Base-by-base conservation (phyloP, 2,113 vertebrate species). In the Peromyscus polionotus region DNA sequence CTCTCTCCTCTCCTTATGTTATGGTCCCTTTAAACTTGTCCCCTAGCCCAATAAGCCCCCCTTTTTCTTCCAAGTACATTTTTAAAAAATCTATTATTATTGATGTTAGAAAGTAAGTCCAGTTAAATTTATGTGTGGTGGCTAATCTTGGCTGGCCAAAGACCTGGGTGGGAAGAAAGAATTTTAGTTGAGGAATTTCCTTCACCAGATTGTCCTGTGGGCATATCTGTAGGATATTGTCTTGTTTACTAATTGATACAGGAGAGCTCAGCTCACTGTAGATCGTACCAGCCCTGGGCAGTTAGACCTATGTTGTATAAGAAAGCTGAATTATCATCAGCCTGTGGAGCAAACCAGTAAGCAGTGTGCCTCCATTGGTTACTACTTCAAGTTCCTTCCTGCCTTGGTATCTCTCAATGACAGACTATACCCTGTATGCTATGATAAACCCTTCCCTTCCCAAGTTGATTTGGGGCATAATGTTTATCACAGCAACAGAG, bases 1-100 rank as follows among this genome's bases (percentile, higher is more conserved):
- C 9, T 20, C 4, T 48, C 28, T 45, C 36, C 5, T 76, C 12
- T 63, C 19, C 28, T 67, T 33, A 45, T 6, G 22, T 42, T 85
- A 36, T n/a, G 19, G 20, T 22, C 11, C 33, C 2, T 57, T 81
- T 51, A 81, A n/a, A 81, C 33, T 81, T 54, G 11, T 9, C 28
- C 28, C 63, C 2, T 36, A 19, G 31, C 31, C 36, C 9, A 86
- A 20, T 39, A 13, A 63, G 26, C 14, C 8, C 31, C 31, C 31
- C 0, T 13, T 24, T 17, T 33, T 51, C 84, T 87, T 13, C 63
- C 11, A 51, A 36, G 63, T 31, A 51, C 48, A 42, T 26, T 45
- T 72, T 22, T n/a, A 59, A 94, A 94, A 33, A 94, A 33, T 57
- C 1, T 48, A 5, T 95, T 93, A 2, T 63, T 95, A 79, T 75